Evolutionary conservation across 2,797 vertebrate species (phyloP).

Genomic region (Cercopithecus diana): DNA sequence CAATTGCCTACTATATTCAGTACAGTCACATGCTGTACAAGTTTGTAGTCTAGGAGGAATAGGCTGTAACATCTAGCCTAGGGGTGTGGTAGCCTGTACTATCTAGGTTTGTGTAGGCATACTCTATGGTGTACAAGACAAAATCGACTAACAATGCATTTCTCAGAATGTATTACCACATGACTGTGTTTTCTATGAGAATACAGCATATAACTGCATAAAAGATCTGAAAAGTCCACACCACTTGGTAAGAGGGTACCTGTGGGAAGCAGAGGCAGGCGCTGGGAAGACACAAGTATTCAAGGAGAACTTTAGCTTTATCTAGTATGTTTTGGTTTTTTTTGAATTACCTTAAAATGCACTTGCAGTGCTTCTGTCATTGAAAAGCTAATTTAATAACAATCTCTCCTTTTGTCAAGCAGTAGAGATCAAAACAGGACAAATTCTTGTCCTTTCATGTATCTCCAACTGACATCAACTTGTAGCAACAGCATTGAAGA

Average conservation of each 20-base stretch:
- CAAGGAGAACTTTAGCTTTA: background rate
- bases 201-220: fast-evolving
- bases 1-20: background rate
- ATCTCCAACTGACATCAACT: background rate
- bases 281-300: fast-evolving
- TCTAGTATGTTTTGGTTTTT: background rate
- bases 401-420: background rate
- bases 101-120: too few relatives aligned
- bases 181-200: background rate
- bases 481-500: background rate
- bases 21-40: background rate
- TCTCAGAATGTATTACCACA: background rate
- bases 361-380: background rate
- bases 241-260: background rate
- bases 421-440: conserved; percentile 44
- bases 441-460: conserved; percentile 57
- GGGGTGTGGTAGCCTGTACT: too few relatives aligned
- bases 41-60: background rate
- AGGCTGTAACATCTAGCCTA: background rate
- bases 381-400: background rate
- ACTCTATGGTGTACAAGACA: background rate
- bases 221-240: background rate
- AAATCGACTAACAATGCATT: background rate
- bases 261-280: background rate
- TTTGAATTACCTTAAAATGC: background rate